Evolutionary conservation across 2,113 vertebrate species (phyloP).

Genomic region (Pampusana beccarii): DNA sequence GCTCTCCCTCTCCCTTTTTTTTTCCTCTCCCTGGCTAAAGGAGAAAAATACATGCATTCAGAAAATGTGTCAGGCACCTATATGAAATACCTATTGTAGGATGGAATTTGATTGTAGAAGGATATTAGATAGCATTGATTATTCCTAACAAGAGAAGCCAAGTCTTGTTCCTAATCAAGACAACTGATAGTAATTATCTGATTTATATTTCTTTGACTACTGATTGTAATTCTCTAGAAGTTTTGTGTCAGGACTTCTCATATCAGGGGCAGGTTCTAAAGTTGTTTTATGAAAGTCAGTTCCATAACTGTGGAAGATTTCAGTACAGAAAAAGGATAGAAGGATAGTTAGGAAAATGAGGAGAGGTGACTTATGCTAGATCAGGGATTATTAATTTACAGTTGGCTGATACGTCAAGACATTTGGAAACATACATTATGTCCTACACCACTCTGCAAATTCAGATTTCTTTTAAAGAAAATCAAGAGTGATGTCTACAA

Average conservation of each 20-base stretch:
- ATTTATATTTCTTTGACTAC: not conserved
- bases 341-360: not conserved
- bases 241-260: not conserved
- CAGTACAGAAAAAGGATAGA: not conserved
- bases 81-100: not conserved
- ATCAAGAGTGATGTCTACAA: not conserved
- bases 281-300: not conserved
- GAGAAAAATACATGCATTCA: not conserved
- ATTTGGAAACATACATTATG: not conserved
- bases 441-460: not conserved
- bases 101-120: not conserved
- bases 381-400: not conserved
- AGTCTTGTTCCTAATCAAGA: not conserved
- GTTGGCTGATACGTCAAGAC: not conserved
- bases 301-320: not conserved
- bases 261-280: not conserved
- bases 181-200: not conserved
- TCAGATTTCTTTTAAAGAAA: not conserved
- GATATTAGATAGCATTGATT: not conserved
- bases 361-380: not conserved
- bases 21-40: not conserved
- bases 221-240: not conserved
- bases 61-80: not conserved
- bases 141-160: not conserved
- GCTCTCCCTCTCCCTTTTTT: no score